A percentile compares a stretch with the other conserved stretches of the same genome.
Evolutionary conservation across 37 sponge, comb jelly and placozoan species (phyloP).

Genomic region (Axinella damicornis): DNA sequence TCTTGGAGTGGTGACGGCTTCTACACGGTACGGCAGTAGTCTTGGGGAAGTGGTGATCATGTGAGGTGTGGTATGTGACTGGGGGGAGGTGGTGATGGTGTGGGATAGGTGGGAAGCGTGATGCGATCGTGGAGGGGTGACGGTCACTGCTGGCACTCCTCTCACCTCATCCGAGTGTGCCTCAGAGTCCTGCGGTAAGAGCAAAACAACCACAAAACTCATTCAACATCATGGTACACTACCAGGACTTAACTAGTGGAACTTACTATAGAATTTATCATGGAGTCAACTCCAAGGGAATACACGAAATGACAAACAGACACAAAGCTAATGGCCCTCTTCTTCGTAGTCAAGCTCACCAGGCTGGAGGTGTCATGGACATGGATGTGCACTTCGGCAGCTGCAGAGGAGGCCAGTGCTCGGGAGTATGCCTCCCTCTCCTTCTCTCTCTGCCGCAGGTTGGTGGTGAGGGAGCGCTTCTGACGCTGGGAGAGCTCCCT

Average conservation of each 20-base stretch:
- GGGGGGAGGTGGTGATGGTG: too few relatives aligned
- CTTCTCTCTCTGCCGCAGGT: slow-evolving; percentile 35
- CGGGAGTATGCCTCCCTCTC: slow-evolving; percentile 24
- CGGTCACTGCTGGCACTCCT: neutral
- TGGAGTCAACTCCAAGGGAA: too few relatives aligned
- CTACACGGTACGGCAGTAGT: neutral
- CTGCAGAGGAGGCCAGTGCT: slow-evolving; percentile 2
- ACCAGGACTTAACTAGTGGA: too few relatives aligned
- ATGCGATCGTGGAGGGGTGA: neutral
- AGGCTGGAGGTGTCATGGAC: neutral
- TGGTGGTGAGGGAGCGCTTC: slow-evolving; percentile 10
- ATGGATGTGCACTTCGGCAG: neutral
- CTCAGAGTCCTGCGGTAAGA: neutral
- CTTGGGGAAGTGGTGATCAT: too few relatives aligned
- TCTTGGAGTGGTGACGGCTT: neutral
- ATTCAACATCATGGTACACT: neutral
- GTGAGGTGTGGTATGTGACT: too few relatives aligned
- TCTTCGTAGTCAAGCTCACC: too few relatives aligned
- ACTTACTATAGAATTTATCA: too few relatives aligned
- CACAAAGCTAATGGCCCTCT: too few relatives aligned
- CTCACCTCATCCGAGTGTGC: neutral
- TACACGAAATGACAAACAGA: too few relatives aligned
- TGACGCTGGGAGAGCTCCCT: slow-evolving; percentile 33
- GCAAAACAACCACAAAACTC: neutral
- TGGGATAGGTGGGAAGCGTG: neutral